Base-by-base conservation (phyloP, 2,797 vertebrate genomes). In the Novumbra hubbsi region DNA sequence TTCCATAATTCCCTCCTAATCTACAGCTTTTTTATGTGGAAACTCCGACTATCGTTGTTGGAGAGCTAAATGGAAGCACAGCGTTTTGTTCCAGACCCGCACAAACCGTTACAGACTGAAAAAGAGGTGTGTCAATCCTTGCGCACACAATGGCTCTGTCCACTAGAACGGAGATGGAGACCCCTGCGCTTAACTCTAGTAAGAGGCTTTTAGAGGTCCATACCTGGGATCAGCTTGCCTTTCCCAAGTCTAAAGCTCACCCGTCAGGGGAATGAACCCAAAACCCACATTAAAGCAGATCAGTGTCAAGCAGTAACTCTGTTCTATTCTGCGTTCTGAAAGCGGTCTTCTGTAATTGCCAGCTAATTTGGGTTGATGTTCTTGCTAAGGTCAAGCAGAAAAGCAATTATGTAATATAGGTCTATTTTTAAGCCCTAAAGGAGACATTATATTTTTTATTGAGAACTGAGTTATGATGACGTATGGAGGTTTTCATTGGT, bases 301-400 rank as follows among this genome's bases (percentile, higher is more conserved):
- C 15, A 17, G 1, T 3, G 14, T 57, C 6, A 24, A 38, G 12
- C 3, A 41, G n/a, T 8, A 41, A n/a, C 27, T 64, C 1, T 49
- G 28, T 34, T 30, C 27, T 62, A 21, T 55, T 55, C 19, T 8
- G 7, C n/a, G 52, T 21, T n/a, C 52, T 55, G 52, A 21, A 55
- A 38, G n/a, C 57, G 21, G n/a, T n/a, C 14, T 12, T 12, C 48
- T 12, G 73, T 17, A 49, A 15, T 57, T 17, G 70, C 63, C 16
- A 38, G 1, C 19, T 62, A 6, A 57, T 73, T 27, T 68, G 70
- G 57, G 16, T n/a, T 38, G 45, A 21, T 4, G 7, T 48, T 5
- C 52, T 49, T 68, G 15, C 55, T 71, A 45, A 62, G 50, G 41
- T 75, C 70, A 19, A 49, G 30, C 19, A 21, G 66, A 55, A 2